Base-by-base conservation (phyloP, 2,113 vertebrate genomes). In the Melanerpes formicivorus region DNA sequence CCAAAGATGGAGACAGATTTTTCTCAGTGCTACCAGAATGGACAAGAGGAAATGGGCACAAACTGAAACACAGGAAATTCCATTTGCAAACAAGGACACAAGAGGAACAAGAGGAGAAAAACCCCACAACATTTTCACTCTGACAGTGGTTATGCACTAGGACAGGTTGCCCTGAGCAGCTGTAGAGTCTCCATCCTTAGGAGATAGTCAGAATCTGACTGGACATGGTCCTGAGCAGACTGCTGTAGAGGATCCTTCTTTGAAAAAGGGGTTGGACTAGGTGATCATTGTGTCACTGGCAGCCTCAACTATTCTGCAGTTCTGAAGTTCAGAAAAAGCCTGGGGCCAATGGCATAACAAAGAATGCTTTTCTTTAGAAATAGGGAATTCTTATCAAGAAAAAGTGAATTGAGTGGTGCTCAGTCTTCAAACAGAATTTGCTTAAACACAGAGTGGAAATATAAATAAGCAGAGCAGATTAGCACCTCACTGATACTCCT, bases 361-460 rank as follows among this genome's bases (percentile, higher is more conserved):
- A 84, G n/a, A 52, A 29, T 37, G 44, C 7, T 75, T 86, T 78
- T 69, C 70, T 80, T 60, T 25, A 54, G 17, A 40, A 21, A 55
- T 13, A 21, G 14, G 18, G 11, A 50, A 12, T 64, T 93, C 46
- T 91, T 96, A 96, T 94, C 94, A 91, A 92, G 42, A 37, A 30
- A 23, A 65, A 74, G 32, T 50, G n/a, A 27, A 34, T 80, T 65
- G 48, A 77, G 27, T 78, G 34, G 37, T 40, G 79, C 10, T 34
- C 60, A 73, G 74, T 48, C 64, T 66, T 83, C 66, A 93, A 86
- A 71, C 14, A 67, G 18, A 89, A 40, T 90, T 93, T 96, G 65
- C 90, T 92, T 88, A 88, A 96, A 72, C 30, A 50, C 18, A 34
- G 71, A 95, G 44, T 97, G 94, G 97, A 97, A 98, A 97, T 92